These are phyloP conservation scores for Cremastinae sp. DNA, from an alignment of 2,888 invertebrate species.

Conservation along the genomic window DNA sequence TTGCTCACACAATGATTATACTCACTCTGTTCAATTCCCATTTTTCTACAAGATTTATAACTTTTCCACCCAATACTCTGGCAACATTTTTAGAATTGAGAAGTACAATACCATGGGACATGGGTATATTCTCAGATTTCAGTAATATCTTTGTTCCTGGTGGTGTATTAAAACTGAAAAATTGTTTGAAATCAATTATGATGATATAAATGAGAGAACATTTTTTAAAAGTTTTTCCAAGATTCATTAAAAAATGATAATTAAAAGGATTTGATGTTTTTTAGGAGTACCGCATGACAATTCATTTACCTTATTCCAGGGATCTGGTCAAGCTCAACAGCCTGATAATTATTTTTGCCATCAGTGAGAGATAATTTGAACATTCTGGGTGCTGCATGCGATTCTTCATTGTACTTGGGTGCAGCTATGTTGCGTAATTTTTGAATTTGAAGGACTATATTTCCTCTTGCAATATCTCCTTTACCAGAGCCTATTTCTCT, in stretches of 20 bases:
- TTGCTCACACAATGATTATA: slow-evolving; percentile 12
- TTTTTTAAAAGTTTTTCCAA: no score
- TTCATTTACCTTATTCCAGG: slow-evolving; percentile 82
- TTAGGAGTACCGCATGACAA: not conserved
- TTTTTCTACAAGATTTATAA: slow-evolving; percentile 90
- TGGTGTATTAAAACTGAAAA: slow-evolving; percentile 87
- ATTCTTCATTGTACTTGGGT: slow-evolving; percentile 94
- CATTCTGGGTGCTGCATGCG: slow-evolving; percentile 90
- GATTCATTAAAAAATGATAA: no score
- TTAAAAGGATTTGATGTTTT: no score
- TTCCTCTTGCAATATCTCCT: slow-evolving; percentile 71
- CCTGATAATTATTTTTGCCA: slow-evolving; percentile 89
- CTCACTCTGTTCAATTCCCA: slow-evolving; percentile 87
- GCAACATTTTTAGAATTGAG: slow-evolving; percentile 86
- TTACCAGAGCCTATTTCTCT: slow-evolving; percentile 88
- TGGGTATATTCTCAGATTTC: slow-evolving; percentile 82
- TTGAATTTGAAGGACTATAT: slow-evolving; percentile 91
- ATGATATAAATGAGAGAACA: slow-evolving; percentile 53
- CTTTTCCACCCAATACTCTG: slow-evolving; percentile 90
- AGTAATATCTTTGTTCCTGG: slow-evolving; percentile 92
- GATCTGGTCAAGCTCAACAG: slow-evolving; percentile 88
- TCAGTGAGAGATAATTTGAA: slow-evolving; percentile 92
- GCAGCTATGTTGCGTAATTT: slow-evolving; percentile 94
- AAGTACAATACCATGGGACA: slow-evolving; percentile 88
- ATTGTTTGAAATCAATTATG: slow-evolving; percentile 21